A percentile compares a stretch with the other conserved stretches of the same genome.
These are phyloP conservation scores for Ephialtes manifestator DNA, from an alignment of 2,888 invertebrate genomes.

Conservation along the genomic window DNA sequence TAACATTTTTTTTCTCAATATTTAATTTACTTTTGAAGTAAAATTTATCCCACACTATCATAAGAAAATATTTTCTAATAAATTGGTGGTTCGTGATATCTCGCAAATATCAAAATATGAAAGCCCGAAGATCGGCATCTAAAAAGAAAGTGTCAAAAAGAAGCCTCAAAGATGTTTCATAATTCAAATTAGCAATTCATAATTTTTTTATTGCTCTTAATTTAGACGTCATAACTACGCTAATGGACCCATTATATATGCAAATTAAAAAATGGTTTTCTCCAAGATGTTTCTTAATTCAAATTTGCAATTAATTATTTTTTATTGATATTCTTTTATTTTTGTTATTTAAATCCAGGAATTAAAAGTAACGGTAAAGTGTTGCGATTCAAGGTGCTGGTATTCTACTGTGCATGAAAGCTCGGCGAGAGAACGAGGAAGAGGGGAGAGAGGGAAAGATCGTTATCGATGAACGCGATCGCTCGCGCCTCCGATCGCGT, in stretches of 20 bases:
- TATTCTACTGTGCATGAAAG: slow-evolving; percentile 7
- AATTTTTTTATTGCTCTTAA: not conserved
- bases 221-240: not conserved
- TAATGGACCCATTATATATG: not conserved
- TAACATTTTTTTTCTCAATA: too few relatives aligned
- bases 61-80: too few relatives aligned
- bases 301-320: not conserved
- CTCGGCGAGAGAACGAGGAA: slow-evolving; percentile 10
- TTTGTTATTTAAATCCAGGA: not conserved
- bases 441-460: slow-evolving; percentile 40
- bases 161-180: not conserved
- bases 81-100: too few relatives aligned
- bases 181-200: not conserved
- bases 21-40: too few relatives aligned
- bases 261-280: not conserved
- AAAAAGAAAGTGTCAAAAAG: too few relatives aligned
- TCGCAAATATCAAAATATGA: too few relatives aligned
- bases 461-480: slow-evolving; percentile 61
- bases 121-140: too few relatives aligned
- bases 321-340: not conserved
- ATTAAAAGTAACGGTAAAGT: slow-evolving; percentile 5
- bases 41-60: too few relatives aligned
- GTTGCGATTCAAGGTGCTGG: not conserved
- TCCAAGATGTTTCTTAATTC: not conserved
- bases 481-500: slow-evolving; percentile 62